Conservation (phyloP, 2,113 vertebrate genomes). For the Eupsittula cactorum region DNA sequence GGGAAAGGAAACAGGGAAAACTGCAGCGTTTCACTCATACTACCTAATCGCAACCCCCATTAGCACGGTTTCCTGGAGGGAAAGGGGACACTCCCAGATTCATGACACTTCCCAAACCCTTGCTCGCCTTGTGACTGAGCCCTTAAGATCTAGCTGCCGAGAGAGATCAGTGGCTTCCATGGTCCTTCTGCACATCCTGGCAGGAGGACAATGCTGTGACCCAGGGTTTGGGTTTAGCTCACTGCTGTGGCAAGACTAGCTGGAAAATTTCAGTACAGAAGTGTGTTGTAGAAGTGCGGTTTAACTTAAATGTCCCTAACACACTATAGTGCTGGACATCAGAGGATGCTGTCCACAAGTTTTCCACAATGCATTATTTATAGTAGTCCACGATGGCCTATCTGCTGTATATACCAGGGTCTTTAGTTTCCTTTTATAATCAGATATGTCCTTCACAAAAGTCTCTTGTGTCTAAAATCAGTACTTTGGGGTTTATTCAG, state of each 20-base stretch:
- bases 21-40: not conserved
- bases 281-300: not conserved
- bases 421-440: not conserved
- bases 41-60: not conserved
- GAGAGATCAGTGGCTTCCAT: not conserved
- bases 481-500: not conserved
- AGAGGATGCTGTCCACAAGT: not conserved
- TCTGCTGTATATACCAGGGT: not conserved
- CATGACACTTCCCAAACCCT: not conserved
- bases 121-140: fast-evolving
- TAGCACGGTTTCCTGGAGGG: not conserved
- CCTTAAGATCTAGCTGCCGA: not conserved
- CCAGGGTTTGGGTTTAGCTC: not conserved
- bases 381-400: not conserved
- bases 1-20: not conserved
- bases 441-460: not conserved
- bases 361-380: not conserved
- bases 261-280: not conserved
- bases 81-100: not conserved
- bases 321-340: not conserved
- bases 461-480: not conserved
- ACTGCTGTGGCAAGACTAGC: not conserved
- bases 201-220: not conserved
- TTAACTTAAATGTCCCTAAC: not conserved
- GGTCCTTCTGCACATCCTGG: fast-evolving